A percentile compares a stretch with the other conserved stretches of the same genome.
Conservation (phyloP, 2,797 vertebrate genomes). For the Eidolon dupreanum region DNA sequence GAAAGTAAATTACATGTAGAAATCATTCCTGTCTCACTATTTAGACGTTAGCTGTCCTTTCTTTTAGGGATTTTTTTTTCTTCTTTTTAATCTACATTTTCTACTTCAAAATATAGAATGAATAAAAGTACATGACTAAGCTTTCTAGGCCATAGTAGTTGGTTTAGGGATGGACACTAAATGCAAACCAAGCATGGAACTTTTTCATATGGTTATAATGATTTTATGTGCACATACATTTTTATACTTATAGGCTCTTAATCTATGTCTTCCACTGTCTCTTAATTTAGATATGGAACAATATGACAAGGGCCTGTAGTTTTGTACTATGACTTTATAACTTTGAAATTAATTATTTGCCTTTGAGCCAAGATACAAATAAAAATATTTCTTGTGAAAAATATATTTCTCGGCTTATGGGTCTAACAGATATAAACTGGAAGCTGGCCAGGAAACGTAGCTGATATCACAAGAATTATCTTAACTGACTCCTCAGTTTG, state of each 20-base stretch:
- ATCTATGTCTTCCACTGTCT: not conserved
- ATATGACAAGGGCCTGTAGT: not conserved
- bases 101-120: not conserved
- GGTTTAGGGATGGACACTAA: not conserved
- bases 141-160: not conserved
- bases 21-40: not conserved
- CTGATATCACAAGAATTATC: not conserved
- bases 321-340: not conserved
- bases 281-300: conserved; percentile 2
- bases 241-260: not conserved
- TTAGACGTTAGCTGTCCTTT: not conserved
- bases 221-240: not conserved
- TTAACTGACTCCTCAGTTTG: not conserved
- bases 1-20: not conserved
- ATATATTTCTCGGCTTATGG: not conserved
- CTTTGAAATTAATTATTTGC: conserved; percentile 1
- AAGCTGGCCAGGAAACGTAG: not conserved
- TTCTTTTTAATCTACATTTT: not conserved
- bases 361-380: not conserved
- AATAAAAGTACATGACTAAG: not conserved
- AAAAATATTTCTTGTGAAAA: not conserved
- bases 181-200: not conserved
- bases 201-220: not conserved
- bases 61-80: not conserved
- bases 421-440: not conserved